Percentiles rank a stretch among this genome's conserved stretches.
These are phyloP conservation scores for Camelus dromedarius DNA, from an alignment of 2,113 vertebrate genomes.

Conservation along the genomic window DNA sequence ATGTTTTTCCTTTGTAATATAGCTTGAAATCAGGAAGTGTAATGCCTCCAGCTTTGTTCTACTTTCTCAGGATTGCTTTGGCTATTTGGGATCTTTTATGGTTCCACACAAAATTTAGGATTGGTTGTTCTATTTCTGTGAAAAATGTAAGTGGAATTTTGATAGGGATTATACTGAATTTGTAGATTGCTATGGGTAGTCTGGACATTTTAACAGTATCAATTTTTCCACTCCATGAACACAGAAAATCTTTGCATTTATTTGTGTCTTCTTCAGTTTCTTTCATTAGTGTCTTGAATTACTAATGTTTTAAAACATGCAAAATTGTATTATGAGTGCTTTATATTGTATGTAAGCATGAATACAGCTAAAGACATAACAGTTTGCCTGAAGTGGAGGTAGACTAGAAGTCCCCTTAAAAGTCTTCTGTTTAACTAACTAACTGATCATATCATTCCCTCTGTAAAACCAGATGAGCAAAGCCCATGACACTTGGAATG, in stretches of 20 bases:
- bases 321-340: background rate
- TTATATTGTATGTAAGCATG: conserved; percentile 46
- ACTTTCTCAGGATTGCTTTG: background rate
- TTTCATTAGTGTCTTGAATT: background rate
- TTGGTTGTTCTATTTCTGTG: background rate
- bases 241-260: background rate
- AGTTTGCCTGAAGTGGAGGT: background rate
- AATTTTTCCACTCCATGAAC: background rate
- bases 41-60: background rate
- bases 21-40: background rate
- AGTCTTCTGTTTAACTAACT: conserved; percentile 1
- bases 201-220: background rate
- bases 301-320: background rate
- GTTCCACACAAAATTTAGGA: background rate
- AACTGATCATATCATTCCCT: background rate
- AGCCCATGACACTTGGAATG: background rate
- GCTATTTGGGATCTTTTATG: background rate
- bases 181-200: background rate
- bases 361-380: background rate
- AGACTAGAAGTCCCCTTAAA: background rate
- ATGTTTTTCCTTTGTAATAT: background rate
- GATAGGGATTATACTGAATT: background rate
- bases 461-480: background rate
- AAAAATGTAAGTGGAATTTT: conserved; percentile 5
- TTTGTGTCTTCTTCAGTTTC: background rate